These are phyloP conservation scores for Agriotes lineatus DNA, from an alignment of 2,888 invertebrate species.

Conservation along the genomic window DNA sequence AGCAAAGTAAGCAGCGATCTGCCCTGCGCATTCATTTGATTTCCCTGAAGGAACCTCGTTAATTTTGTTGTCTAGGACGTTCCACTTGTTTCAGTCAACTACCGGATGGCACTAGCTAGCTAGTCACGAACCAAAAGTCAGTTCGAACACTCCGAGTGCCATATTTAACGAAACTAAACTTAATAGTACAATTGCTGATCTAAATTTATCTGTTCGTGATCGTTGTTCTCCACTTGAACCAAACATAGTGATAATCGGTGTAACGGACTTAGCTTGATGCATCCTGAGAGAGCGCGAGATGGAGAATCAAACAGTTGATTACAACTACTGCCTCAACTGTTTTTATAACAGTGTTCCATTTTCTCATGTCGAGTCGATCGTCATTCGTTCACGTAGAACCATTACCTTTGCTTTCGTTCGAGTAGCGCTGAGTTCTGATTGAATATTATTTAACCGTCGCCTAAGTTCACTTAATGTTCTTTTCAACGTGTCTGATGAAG, in stretches of 20 bases:
- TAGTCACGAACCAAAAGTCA: slow-evolving; percentile 40
- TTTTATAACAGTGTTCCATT: slow-evolving; percentile 58
- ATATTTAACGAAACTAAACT: slow-evolving; percentile 30
- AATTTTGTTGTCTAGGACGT: background rate
- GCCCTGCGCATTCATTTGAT: slow-evolving; percentile 25
- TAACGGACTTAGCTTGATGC: slow-evolving; percentile 31
- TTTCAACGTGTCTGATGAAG: background rate
- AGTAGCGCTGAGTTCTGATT: background rate
- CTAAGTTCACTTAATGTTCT: background rate
- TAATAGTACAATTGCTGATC: slow-evolving; percentile 37
- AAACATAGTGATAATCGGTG: slow-evolving; percentile 36
- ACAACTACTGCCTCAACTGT: slow-evolving; percentile 51
- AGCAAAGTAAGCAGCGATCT: slow-evolving; percentile 38
- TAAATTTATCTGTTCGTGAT: slow-evolving; percentile 35
- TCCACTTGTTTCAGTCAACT: no score
- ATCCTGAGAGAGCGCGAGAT: slow-evolving; percentile 32
- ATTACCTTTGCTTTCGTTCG: background rate
- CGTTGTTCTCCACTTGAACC: slow-evolving; percentile 41
- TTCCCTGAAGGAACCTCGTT: slow-evolving; percentile 5
- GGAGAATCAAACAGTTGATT: slow-evolving; percentile 46
- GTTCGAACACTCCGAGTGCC: slow-evolving; percentile 32
- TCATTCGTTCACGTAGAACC: slow-evolving; percentile 23
- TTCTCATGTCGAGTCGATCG: slow-evolving; percentile 28
- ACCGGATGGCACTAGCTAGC: slow-evolving; percentile 41
- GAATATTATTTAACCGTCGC: background rate